Evolutionary conservation across 2,797 vertebrate species (phyloP), one percentile per base, ranked within the genome.

Genomic region (Coregonus sp.): DNA sequence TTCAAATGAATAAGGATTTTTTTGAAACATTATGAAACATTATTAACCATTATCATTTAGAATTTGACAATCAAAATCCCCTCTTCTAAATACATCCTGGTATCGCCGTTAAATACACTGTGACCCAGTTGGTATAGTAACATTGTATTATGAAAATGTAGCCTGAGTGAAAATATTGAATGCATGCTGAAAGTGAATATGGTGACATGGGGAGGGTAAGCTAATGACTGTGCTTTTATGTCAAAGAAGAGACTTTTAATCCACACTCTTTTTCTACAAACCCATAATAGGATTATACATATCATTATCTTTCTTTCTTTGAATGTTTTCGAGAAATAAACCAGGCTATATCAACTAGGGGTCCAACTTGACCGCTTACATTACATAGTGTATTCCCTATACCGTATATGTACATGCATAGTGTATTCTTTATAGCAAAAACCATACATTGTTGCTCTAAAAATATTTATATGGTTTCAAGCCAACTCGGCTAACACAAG

Each of bases 231-330:
- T 80, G 78, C 81, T 86, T 89, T 87, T 85, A 90, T 90, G 84
- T 82, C 81, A 83, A 79, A 76, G 83, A 85, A 80, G 75, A 81
- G 77, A 86, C 81, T 85, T 86, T 84, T 84, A 90, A 90, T 90
- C 86, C 83, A 82, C 78, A 84, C 73, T 87, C 84, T 85, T 84
- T 75, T 83, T 81, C 82, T 76, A 80, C 67, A 83, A 66, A 80
- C 80, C 76, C 86, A 52, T 84, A 89, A 91, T 83, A 87, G 81
- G 85, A 89, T 88, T 87, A 90, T 82, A 88, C 79, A 85, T 82
- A 80, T 80, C 63, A 79, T 70, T 83, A 79, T 83, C 75, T 85
- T 83, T 84, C 81, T 74, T 66, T 80, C 12, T 75, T 50, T 20
- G 52, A 76, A 69, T 78, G 80, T 78, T 87, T 87, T 78, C 29